Base-by-base conservation (phyloP, 2,888 invertebrate species). In the Platynereis dumerilii region DNA sequence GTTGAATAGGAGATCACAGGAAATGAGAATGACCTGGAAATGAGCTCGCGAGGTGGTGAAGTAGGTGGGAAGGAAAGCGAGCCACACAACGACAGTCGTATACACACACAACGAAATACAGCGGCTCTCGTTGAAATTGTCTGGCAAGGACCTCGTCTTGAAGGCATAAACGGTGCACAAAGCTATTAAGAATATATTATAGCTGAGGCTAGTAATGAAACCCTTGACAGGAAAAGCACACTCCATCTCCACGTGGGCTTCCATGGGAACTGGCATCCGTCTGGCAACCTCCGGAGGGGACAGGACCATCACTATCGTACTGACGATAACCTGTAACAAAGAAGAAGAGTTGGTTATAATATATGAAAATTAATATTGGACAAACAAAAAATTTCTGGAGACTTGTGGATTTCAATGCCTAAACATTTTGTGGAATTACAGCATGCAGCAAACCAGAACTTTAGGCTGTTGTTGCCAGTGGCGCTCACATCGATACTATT, bases 21-120 rank as follows among this genome's bases (percentile, higher is more conserved):
- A 65, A 20, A 75, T 65, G 29, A 75, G 70, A 24, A 77, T 58
- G 5, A 72, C 64, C 22, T 69, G 72, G 59, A 67, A 66, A 48
- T 62, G 69, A 22, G 73, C 70, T 10, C 69, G 56, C 2, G 59
- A 65, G 5, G 77, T 69, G 29, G 75, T 74, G 61, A 77, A 72
- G 63, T 76, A 78, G 29, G 76, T 72, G 24, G 78, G 77, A 17
- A 79, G 64, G 69, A 78, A 79, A 29, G 75, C 76, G 17, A 75
- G 54, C 76, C 77, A 78, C 55, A 79, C 73, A 44, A 78, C 69
- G 27, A 78, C 63, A 0, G 77, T 77, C 12, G 78, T 78, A 73
- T 74, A 77, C 26, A 78, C 78, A 55, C 76, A 77, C 69, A 78
- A 72, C 15, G 74, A 69, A 54, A 76, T 78, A 68, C 76, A 76